Evolutionary conservation across 1,140 invertebrate species (phyloP).

Genomic region (Drosophila sulfurigaster): DNA sequence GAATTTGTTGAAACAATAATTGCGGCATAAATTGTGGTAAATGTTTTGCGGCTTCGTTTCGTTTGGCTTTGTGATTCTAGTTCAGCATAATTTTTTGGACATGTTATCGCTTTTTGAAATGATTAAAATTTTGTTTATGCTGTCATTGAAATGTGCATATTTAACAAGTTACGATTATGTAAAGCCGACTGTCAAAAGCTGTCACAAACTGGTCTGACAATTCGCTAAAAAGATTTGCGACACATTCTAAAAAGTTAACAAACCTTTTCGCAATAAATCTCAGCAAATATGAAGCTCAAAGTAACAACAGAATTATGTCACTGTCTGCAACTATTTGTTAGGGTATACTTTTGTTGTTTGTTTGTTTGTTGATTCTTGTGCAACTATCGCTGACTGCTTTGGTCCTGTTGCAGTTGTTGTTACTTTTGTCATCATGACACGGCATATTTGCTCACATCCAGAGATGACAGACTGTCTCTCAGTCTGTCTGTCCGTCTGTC

Average conservation of each 20-base stretch:
- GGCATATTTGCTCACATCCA: conserved; percentile 65
- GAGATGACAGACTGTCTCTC: conserved; percentile 14
- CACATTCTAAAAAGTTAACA: background rate
- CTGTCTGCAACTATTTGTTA: conserved; percentile 8
- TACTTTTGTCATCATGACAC: conserved; percentile 37
- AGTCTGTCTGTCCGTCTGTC: background rate
- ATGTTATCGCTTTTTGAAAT: conserved; percentile 50
- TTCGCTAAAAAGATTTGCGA: background rate
- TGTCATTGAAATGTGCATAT: conserved; percentile 56
- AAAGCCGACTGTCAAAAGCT: conserved; percentile 29
- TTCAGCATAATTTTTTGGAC: conserved; percentile 39
- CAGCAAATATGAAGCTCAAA: background rate
- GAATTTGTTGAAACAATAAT: conserved; percentile 54
- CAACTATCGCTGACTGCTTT: conserved; percentile 17
- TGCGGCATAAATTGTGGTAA: conserved; percentile 71
- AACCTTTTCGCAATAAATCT: background rate
- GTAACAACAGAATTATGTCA: conserved; percentile 4
- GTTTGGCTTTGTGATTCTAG: conserved; percentile 30
- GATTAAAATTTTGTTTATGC: conserved; percentile 34
- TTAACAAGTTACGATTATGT: conserved; percentile 40
- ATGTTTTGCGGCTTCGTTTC: conserved; percentile 57
- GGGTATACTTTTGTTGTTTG: background rate
- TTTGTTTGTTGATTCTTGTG: conserved; percentile 19
- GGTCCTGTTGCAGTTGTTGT: conserved; percentile 22
- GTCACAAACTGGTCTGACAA: background rate